Evolutionary conservation across 2,888 invertebrate genomes (phyloP).

Genomic region (Oligia latruncula): DNA sequence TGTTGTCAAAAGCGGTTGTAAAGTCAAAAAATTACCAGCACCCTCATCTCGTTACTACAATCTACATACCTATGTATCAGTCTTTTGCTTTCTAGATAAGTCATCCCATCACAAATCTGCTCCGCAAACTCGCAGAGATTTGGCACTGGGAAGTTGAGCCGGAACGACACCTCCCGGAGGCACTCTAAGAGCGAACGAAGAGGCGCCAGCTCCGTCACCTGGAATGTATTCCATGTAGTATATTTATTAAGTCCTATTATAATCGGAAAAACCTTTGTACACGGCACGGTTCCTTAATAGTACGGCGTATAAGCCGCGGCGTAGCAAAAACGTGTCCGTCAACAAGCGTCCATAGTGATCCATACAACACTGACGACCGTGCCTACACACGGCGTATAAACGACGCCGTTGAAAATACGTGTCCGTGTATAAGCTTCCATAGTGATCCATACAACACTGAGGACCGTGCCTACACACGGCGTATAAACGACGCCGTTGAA

Average conservation of each 20-base stretch:
- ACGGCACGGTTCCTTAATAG: neutral
- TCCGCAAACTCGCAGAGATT: slow-evolving; percentile 98
- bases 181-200: slow-evolving; percentile 98
- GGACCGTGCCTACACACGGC: neutral
- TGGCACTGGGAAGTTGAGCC: slow-evolving; percentile 97
- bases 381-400: neutral
- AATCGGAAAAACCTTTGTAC: neutral
- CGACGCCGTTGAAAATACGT: neutral
- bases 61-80: slow-evolving; percentile 95
- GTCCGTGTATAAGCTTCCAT: neutral
- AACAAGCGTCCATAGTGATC: neutral
- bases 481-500: too few species aligned
- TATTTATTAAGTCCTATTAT: neutral
- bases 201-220: slow-evolving; percentile 98
- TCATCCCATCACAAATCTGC: slow-evolving; percentile 99
- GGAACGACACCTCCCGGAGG: slow-evolving; percentile 96
- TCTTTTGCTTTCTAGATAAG: slow-evolving; percentile 98
- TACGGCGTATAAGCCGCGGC: neutral
- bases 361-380: neutral
- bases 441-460: neutral
- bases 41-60: neutral
- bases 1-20: neutral
- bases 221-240: slow-evolving; percentile 39
- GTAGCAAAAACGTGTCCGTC: neutral
- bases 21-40: neutral